A percentile compares a stretch with the other conserved stretches of the same genome.
Evolutionary conservation across 2,113 vertebrate genomes (phyloP).

Genomic region (Corydoras sp.): DNA sequence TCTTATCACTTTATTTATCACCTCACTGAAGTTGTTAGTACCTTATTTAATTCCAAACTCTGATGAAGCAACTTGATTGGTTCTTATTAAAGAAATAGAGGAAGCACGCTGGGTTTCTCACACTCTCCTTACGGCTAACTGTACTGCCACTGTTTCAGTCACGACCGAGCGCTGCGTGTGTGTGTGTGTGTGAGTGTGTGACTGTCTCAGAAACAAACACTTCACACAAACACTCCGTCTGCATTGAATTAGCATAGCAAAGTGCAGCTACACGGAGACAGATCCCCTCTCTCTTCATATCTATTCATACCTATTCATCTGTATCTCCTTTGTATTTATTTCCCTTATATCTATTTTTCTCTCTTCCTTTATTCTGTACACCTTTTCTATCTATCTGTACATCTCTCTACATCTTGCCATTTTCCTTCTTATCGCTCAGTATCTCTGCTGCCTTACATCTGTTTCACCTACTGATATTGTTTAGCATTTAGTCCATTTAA

Average conservation of each 20-base stretch:
- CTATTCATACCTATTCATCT: too few species aligned
- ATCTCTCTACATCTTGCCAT: too few species aligned
- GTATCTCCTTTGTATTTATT: too few species aligned
- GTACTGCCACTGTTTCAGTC: constrained; percentile 19
- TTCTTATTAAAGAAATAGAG: constrained; percentile 5
- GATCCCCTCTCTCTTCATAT: too few species aligned
- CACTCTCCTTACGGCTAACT: not conserved
- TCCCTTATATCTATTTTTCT: too few species aligned
- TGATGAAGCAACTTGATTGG: constrained; percentile 4
- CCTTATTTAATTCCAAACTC: constrained; percentile 14
- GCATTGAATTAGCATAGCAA: constrained; percentile 37
- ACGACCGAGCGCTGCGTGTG: constrained; percentile 8
- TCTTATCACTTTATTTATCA: not conserved
- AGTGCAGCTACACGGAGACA: not conserved
- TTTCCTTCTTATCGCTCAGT: too few species aligned
- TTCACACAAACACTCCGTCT: constrained; percentile 32
- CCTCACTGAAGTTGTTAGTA: constrained; percentile 1
- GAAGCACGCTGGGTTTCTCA: not conserved
- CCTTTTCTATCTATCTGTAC: too few species aligned
- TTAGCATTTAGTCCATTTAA: too few species aligned
- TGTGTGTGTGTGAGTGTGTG: constrained; percentile 21
- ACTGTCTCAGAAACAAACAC: constrained; percentile 13
- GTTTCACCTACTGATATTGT: too few species aligned
- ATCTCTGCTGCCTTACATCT: too few species aligned
- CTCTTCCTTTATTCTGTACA: too few species aligned